Evolutionary conservation across 1,140 invertebrate species (phyloP), one percentile per base, ranked within the genome.

Genomic region (Hyphantria cunea): DNA sequence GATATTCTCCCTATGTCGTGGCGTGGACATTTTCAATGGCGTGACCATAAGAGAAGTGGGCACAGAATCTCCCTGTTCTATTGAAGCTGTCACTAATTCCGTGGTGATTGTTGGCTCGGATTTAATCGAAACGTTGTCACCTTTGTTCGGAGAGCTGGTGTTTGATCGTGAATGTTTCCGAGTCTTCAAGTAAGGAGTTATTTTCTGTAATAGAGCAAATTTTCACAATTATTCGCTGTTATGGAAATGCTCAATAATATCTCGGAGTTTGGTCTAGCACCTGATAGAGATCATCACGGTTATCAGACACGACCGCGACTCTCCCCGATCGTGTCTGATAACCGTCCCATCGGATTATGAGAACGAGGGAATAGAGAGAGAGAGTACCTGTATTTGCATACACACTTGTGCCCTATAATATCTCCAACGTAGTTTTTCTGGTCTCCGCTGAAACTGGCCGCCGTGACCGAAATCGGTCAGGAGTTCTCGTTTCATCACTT

Each of bases 91-190:
- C 2, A 88, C 81, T 53, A 90, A 66, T 34, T 88, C 85, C 13
- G 87, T 86, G 17, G 79, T 86, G 6, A 66, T 50, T 0, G 87
- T 90, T 0, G 85, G 87, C 48, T 90, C 85, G 0, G 87, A 90
- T 34, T 56, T 66, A 8, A 80, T 47, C 0, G 86, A 89, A 5
- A 62, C 31, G 10, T 72, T 81, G 55, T 88, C 85, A 15, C 70
- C 64, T 45, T 78, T 82, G 14, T 52, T 69, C 0, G 82, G 80
- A 0, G 84, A 89, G 25, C 55, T 64, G 14, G 52, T 59, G 9
- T 63, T 66, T 3, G 75, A 70, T 0, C 62, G 51, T 8, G 53
- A 54, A 0, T 64, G 59, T 6, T 68, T 58, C 0, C 60, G 64
- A 0, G 72, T 66, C 58, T 74, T 79, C 34, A 89, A 59, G 53